phyloP scores from a whole-genome alignment of 2,113 vertebrate genomes.

The Heteronetta atricapilla region DNA sequence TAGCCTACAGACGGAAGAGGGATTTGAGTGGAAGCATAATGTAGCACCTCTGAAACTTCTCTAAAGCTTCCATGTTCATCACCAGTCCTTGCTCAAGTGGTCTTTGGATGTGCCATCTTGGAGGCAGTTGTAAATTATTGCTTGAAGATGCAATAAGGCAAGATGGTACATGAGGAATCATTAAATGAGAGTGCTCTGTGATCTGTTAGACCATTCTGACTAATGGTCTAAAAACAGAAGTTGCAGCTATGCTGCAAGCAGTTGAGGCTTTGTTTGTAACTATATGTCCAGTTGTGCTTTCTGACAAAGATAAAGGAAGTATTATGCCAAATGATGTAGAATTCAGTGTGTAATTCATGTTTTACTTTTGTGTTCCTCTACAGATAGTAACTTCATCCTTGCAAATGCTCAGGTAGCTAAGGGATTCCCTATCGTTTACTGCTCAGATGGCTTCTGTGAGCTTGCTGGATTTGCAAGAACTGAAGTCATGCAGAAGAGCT shows the following conservation, averaged over 20 bases:
- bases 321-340: not conserved
- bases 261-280: not conserved
- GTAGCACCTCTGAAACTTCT: not conserved
- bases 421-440: conserved; percentile 98
- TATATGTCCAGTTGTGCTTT: not conserved
- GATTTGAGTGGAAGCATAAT: not conserved
- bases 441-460: conserved; percentile 99
- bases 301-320: not conserved
- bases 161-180: not conserved
- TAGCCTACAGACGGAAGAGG: not conserved
- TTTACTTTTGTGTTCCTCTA: conserved; percentile 51
- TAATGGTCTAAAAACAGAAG: not conserved
- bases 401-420: conserved; percentile 97
- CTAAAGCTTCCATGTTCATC: not conserved
- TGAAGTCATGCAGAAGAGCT: conserved; percentile 99
- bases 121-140: not conserved
- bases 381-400: conserved; percentile 99
- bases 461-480: conserved; percentile 93
- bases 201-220: not conserved
- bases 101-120: not conserved
- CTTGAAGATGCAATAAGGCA: not conserved
- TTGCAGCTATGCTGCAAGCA: not conserved
- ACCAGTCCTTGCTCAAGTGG: not conserved
- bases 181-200: not conserved
- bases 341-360: not conserved